These are phyloP conservation scores for Pithys albifrons DNA, from an alignment of 2,113 vertebrate genomes.

Conservation along the genomic window DNA sequence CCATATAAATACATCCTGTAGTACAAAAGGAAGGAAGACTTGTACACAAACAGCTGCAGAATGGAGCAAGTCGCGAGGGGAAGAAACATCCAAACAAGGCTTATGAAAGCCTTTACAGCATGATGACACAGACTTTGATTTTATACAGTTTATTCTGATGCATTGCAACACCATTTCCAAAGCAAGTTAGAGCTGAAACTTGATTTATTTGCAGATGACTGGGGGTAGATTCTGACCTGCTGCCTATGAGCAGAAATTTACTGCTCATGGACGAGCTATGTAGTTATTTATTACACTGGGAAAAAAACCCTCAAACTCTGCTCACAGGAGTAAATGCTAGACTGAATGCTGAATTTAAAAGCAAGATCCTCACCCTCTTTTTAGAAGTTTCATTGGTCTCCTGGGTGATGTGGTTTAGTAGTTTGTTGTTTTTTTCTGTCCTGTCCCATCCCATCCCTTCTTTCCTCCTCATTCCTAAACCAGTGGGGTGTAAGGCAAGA, in stretches of 20 bases:
- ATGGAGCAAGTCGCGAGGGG: not conserved
- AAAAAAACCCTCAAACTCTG: not conserved
- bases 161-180: not conserved
- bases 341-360: not conserved
- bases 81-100: not conserved
- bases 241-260: not conserved
- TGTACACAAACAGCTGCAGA: constrained; percentile 29
- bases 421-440: not conserved
- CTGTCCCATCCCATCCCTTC: not conserved
- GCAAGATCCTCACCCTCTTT: not conserved
- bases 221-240: not conserved
- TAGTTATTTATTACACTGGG: not conserved
- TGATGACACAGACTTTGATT: not conserved
- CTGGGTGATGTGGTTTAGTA: not conserved
- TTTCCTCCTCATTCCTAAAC: not conserved
- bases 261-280: accelerated
- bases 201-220: not conserved
- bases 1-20: constrained; percentile 39
- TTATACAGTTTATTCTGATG: not conserved
- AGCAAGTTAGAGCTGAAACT: not conserved
- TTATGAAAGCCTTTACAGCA: not conserved
- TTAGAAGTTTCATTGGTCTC: not conserved
- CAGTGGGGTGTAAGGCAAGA: not conserved
- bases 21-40: constrained; percentile 58
- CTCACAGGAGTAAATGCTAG: not conserved